These are phyloP conservation scores for Lutjanus argentimaculatus DNA, from an alignment of 2,797 vertebrate species.

Conservation along the genomic window DNA sequence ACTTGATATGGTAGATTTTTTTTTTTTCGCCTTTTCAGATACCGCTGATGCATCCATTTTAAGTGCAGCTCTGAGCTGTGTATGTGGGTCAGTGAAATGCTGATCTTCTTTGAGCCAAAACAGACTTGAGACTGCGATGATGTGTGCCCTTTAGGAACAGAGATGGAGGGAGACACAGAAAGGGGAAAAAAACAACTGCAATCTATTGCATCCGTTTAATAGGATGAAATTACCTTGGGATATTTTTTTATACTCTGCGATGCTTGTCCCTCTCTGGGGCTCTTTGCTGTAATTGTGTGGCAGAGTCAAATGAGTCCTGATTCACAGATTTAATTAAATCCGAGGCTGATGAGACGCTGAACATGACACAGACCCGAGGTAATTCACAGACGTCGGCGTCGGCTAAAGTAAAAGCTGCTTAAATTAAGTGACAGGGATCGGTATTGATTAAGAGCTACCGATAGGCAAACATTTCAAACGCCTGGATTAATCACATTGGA, in stretches of 20 bases:
- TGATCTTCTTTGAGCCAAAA: slow-evolving; percentile 69
- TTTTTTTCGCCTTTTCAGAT: slow-evolving; percentile 36
- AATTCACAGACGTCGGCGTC: slow-evolving; percentile 33
- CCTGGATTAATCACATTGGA: slow-evolving; percentile 23
- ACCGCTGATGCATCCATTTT: slow-evolving; percentile 66
- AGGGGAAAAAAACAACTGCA: slow-evolving; percentile 34
- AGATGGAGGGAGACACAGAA: not conserved
- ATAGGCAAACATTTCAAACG: slow-evolving; percentile 33
- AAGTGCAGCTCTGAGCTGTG: slow-evolving; percentile 66
- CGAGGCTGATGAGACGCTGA: slow-evolving; percentile 59
- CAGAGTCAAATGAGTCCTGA: slow-evolving; percentile 75
- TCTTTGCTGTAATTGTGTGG: slow-evolving; percentile 81
- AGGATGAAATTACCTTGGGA: slow-evolving; percentile 61
- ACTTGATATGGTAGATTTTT: slow-evolving; percentile 30
- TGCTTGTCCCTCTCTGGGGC: slow-evolving; percentile 63
- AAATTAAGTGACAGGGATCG: slow-evolving; percentile 44
- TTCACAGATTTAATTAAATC: slow-evolving; percentile 83
- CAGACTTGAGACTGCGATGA: slow-evolving; percentile 60
- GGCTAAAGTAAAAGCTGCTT: slow-evolving; percentile 53
- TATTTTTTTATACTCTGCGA: slow-evolving; percentile 32
- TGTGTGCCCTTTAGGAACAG: slow-evolving; percentile 59
- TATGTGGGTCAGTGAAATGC: slow-evolving; percentile 77
- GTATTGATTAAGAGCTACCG: slow-evolving; percentile 27
- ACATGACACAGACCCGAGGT: slow-evolving; percentile 53
- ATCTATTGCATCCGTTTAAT: slow-evolving; percentile 56